Evolutionary conservation across 2,113 vertebrate species (phyloP).

Genomic region (Ceyx margarethae): DNA sequence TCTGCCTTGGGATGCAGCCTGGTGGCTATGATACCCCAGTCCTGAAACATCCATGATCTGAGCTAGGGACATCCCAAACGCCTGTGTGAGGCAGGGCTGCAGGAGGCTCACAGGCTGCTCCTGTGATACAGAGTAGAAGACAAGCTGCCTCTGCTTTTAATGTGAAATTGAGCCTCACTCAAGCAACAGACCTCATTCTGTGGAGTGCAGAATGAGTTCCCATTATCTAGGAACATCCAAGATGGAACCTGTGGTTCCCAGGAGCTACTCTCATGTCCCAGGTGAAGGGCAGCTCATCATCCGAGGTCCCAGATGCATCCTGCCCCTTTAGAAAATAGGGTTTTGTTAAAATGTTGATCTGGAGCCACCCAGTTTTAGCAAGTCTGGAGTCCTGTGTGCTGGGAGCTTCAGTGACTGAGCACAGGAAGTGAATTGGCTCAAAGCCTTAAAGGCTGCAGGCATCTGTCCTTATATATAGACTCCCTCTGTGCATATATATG

Average conservation of each 20-base stretch:
- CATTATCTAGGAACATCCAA: not conserved
- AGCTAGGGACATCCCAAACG: not conserved
- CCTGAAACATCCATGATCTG: not conserved
- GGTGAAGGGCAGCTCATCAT: not conserved
- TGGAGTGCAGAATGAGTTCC: not conserved
- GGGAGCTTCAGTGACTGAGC: conserved; percentile 6
- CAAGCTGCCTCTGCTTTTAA: not conserved
- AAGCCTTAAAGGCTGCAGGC: not conserved
- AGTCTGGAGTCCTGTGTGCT: not conserved
- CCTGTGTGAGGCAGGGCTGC: not conserved
- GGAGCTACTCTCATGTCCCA: not conserved
- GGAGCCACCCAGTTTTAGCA: conserved; percentile 26
- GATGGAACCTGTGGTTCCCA: not conserved
- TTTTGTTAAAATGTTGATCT: not conserved
- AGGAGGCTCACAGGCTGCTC: not conserved
- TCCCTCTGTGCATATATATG: not conserved
- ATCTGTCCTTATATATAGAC: conserved; percentile 4
- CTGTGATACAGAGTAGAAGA: not conserved
- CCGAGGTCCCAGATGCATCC: not conserved
- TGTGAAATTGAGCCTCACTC: not conserved
- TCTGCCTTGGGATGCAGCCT: not conserved
- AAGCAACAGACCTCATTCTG: not conserved
- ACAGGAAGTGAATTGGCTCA: conserved; percentile 9
- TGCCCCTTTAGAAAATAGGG: not conserved
- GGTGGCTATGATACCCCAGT: not conserved